Conservation (phyloP, 1,140 invertebrate species). For the Drosophila auraria region DNA sequence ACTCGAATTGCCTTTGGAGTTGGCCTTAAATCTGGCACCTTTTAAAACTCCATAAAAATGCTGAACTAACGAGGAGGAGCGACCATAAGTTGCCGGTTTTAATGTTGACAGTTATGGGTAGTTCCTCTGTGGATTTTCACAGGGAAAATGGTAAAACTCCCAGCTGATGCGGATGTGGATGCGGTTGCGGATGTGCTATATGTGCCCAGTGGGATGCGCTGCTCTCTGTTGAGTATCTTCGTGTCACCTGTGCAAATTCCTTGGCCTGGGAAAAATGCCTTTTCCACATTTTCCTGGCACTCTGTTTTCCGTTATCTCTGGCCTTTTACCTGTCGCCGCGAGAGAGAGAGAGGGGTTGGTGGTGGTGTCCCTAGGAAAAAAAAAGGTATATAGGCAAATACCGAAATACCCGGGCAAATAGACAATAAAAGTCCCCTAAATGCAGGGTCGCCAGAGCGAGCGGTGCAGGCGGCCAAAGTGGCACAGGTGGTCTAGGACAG, state of each 20-base stretch:
- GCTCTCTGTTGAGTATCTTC: slow-evolving; percentile 32
- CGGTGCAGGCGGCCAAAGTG: slow-evolving; percentile 53
- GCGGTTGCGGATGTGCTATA: slow-evolving; percentile 51
- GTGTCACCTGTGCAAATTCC: slow-evolving; percentile 75
- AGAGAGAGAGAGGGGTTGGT: slow-evolving; percentile 44
- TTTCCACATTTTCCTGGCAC: slow-evolving; percentile 12
- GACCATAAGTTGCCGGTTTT: slow-evolving; percentile 19
- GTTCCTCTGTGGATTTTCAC: slow-evolving; percentile 19
- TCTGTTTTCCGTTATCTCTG: slow-evolving; percentile 46
- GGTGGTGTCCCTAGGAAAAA: slow-evolving; percentile 30
- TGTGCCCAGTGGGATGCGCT: slow-evolving; percentile 16
- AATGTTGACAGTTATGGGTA: slow-evolving; percentile 21
- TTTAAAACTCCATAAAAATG: slow-evolving; percentile 3
- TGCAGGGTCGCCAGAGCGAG: slow-evolving; percentile 17
- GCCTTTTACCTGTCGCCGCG: slow-evolving; percentile 65
- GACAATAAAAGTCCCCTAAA: slow-evolving; percentile 25
- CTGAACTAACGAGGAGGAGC: slow-evolving; percentile 1
- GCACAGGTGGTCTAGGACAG: not conserved
- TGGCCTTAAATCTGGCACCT: slow-evolving; percentile 10
- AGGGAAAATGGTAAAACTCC: slow-evolving; percentile 5
- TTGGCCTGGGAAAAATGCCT: slow-evolving; percentile 41
- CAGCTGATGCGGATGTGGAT: slow-evolving; percentile 43
- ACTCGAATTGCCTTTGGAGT: slow-evolving; percentile 5
- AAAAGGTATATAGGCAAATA: slow-evolving; percentile 33
- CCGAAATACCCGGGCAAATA: slow-evolving; percentile 18